Evolutionary conservation across 1,140 invertebrate species (phyloP).

Genomic region (Aphelinus certus): DNA sequence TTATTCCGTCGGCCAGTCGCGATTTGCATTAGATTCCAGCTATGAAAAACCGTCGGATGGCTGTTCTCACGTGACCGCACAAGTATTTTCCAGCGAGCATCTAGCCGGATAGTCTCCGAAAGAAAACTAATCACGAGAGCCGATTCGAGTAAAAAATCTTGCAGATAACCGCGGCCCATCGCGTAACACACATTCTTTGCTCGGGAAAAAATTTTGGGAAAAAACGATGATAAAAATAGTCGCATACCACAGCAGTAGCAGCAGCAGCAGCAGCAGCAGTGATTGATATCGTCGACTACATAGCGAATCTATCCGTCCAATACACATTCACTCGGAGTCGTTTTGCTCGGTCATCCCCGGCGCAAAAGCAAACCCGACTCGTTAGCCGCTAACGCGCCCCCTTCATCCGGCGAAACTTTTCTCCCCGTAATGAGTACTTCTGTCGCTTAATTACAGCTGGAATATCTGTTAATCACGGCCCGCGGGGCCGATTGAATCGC

Average conservation of each 20-base stretch:
- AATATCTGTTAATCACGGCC: conserved; percentile 12
- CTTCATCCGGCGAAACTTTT: neutral
- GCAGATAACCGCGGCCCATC: no score
- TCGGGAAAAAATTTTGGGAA: neutral
- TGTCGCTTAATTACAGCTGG: conserved; percentile 19
- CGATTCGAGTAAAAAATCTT: no score
- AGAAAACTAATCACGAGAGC: no score
- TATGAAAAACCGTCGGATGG: no score
- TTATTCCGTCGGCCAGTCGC: no score
- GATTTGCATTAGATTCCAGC: no score
- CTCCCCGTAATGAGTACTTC: conserved; percentile 19
- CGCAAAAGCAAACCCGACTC: conserved; percentile 17
- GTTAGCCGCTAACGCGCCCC: conserved; percentile 3
- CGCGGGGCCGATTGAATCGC: neutral
- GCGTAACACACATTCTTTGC: no score
- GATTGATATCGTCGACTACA: neutral
- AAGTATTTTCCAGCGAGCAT: no score
- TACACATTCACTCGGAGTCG: neutral
- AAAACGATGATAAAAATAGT: neutral
- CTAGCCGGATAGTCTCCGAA: no score
- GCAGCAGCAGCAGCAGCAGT: neutral
- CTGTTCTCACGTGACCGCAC: no score
- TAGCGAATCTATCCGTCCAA: neutral
- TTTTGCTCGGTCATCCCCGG: neutral
- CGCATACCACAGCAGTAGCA: neutral